These are phyloP conservation scores for Catharus fuscescens DNA, from an alignment of 2,113 vertebrate species.

Conservation along the genomic window DNA sequence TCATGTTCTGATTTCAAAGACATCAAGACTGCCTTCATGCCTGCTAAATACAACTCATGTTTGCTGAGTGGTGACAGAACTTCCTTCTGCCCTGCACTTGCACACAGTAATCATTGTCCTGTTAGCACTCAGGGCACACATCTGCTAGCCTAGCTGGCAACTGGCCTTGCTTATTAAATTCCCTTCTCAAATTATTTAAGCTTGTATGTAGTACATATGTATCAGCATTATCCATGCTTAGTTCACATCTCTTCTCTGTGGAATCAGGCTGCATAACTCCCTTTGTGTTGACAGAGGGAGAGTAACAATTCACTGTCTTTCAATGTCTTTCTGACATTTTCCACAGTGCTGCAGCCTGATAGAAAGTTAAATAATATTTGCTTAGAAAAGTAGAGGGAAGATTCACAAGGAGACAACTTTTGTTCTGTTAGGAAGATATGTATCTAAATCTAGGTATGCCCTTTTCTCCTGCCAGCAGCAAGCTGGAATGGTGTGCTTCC, in stretches of 20 bases:
- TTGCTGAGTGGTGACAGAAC: neutral
- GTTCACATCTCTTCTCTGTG: neutral
- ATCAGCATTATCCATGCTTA: neutral
- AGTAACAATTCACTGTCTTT: neutral
- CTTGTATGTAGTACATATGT: neutral
- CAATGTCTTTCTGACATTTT: neutral
- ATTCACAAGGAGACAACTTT: neutral
- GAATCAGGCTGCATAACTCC: neutral
- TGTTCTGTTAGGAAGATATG: neutral
- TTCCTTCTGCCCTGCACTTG: neutral
- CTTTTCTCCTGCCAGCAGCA: neutral
- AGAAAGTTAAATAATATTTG: neutral
- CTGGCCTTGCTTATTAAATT: neutral
- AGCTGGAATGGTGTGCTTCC: neutral
- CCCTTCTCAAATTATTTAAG: neutral
- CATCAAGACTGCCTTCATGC: neutral
- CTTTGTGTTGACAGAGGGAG: neutral
- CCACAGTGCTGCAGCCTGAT: neutral
- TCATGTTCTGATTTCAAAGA: neutral
- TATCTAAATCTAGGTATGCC: neutral
- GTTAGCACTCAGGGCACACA: neutral
- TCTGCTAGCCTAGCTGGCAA: neutral
- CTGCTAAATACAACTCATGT: accelerated
- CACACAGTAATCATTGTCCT: neutral
- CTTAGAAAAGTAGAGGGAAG: neutral